Conservation (phyloP, 2,797 vertebrate genomes). For the Bothrops alternatus region DNA sequence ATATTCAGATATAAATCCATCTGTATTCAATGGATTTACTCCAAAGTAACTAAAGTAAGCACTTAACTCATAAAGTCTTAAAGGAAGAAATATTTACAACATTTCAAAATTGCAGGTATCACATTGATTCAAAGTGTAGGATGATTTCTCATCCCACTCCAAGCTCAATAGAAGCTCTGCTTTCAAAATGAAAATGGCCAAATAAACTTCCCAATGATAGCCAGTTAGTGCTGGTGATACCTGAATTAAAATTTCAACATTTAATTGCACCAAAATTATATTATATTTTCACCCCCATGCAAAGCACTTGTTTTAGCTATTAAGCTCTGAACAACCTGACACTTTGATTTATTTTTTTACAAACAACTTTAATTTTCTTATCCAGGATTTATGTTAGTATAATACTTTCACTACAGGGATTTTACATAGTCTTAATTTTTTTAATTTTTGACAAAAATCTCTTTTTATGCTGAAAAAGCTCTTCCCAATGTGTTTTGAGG, state of each 20-base stretch:
- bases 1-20: background rate
- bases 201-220: background rate
- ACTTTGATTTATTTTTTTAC: background rate
- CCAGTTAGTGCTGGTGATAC: background rate
- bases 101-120: background rate
- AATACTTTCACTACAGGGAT: too few relatives aligned
- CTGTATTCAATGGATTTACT: background rate
- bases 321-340: background rate
- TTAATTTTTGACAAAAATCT: too few relatives aligned
- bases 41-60: background rate
- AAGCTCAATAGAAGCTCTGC: background rate
- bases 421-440: too few relatives aligned
- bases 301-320: background rate
- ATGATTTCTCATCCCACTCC: background rate
- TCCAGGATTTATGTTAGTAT: background rate
- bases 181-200: background rate
- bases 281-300: background rate
- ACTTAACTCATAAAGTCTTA: background rate
- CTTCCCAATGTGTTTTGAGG: too few relatives aligned
- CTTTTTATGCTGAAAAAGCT: too few relatives aligned
- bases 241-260: background rate
- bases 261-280: background rate
- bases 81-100: slow-evolving; percentile 3
- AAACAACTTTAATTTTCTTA: background rate
- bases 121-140: background rate